Base-by-base conservation (phyloP, 2,113 vertebrate species). In the Polypterus senegalus region DNA sequence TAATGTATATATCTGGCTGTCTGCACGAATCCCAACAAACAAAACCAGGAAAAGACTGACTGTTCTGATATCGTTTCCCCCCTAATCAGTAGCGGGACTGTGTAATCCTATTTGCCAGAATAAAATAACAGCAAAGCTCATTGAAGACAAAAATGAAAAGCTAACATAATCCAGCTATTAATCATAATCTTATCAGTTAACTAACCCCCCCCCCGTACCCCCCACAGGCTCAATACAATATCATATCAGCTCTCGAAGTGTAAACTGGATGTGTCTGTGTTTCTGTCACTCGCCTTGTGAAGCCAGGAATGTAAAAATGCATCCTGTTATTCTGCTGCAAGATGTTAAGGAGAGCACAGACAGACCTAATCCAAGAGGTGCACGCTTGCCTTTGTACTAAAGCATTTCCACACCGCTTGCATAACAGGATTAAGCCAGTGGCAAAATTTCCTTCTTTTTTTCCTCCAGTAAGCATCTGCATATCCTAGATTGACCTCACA, bases 21-120 rank as follows among this genome's bases (percentile, higher is more conserved):
- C 58, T 64, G 57, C 61, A 57, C 69, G 66, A 71, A 71, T 67
- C 72, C 63, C 61, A 65, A 46, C 66, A 81, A 86, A 89, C 87
- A 90, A 90, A 90, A 83, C 84, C 86, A 87, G 88, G 87, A 90
- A 89, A 76, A 76, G 71, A 60, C 80, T 82, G 84, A 89, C 85
- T 84, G 81, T 83, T 81, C 77, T 76, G 68, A 79, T 66, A 47
- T 48, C 56, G 4, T 74, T 74, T 68, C 70, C 71, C 80, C 80
- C 74, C 76, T 76, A 86, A 82, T 83, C 80, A 69, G 70, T 68
- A 64, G 57, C 62, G 63, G 47, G 74, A 71, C 70, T 76, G 67
- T 49, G 74, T 74, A 77, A 68, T 0, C 65, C 65, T 70, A 57
- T 69, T 10, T 45, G 56, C 56, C 54, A 59, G 63, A 58, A 54